Conservation (phyloP, 2,113 vertebrate species). For the Motacilla tschutschensis region DNA sequence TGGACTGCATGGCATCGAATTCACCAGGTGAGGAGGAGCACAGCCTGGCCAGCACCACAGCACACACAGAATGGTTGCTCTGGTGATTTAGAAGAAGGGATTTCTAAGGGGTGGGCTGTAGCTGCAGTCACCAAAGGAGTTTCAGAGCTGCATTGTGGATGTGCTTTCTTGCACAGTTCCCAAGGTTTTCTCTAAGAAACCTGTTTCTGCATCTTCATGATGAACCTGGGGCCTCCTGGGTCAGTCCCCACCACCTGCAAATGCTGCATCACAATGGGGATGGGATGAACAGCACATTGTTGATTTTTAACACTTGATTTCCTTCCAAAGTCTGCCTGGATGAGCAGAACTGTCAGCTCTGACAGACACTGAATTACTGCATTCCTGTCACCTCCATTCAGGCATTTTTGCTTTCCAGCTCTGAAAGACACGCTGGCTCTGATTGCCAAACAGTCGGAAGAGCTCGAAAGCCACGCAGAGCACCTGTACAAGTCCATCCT, state of each 20-base stretch:
- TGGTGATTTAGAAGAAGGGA: background rate
- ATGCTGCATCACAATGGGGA: background rate
- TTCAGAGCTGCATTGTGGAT: background rate
- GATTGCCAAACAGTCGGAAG: conserved; percentile 78
- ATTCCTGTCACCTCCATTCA: background rate
- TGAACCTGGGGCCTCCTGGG: background rate
- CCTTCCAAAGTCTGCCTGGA: background rate
- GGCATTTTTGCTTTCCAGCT: conserved; percentile 60
- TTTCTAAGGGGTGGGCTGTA: background rate
- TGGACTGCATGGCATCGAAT: conserved; percentile 77
- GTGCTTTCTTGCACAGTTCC: background rate
- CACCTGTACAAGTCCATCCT: conserved; percentile 80
- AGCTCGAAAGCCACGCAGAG: conserved; percentile 76
- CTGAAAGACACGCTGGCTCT: conserved; percentile 81
- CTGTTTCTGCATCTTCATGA: background rate
- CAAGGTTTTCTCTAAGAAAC: background rate
- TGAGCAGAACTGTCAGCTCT: fast-evolving
- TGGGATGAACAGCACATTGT: background rate
- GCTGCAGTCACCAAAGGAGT: background rate
- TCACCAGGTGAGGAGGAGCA: conserved; percentile 77
- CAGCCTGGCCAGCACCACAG: background rate
- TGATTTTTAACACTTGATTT: background rate
- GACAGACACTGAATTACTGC: background rate
- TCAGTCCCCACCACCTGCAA: background rate
- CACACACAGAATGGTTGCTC: fast-evolving